Conservation (phyloP, 2,797 vertebrate species). For the Forpus xanthops region DNA sequence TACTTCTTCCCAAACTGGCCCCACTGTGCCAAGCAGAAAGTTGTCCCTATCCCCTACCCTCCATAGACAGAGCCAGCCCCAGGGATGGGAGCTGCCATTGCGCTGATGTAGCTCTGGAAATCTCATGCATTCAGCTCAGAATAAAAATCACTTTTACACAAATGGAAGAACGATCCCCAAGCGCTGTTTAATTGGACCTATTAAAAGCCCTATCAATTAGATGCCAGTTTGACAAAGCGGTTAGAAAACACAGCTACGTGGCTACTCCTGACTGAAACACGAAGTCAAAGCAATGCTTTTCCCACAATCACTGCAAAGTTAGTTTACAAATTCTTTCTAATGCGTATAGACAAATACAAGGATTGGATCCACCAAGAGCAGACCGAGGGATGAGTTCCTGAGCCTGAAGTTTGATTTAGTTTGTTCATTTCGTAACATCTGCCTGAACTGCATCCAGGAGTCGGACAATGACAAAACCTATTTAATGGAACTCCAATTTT, state of each 20-base stretch:
- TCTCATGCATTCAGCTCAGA: background rate
- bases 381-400: background rate
- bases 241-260: background rate
- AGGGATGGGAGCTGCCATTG: background rate
- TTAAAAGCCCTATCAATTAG: conserved; percentile 54
- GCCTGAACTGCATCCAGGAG: fast-evolving
- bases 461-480: background rate
- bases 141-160: conserved; percentile 6
- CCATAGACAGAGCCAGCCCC: background rate
- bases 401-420: background rate
- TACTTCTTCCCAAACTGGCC: background rate
- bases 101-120: background rate
- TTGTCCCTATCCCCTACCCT: background rate
- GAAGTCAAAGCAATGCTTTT: fast-evolving
- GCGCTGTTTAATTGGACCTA: background rate
- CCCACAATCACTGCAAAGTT: background rate
- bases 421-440: background rate
- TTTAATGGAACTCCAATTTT: background rate
- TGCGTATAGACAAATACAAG: background rate
- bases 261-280: background rate
- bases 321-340: background rate
- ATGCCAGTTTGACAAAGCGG: background rate
- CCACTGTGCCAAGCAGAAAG: background rate
- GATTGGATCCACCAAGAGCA: background rate
- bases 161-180: background rate